These are phyloP conservation scores for Notothenia coriiceps DNA, from an alignment of 2,113 vertebrate genomes.

Conservation along the genomic window DNA sequence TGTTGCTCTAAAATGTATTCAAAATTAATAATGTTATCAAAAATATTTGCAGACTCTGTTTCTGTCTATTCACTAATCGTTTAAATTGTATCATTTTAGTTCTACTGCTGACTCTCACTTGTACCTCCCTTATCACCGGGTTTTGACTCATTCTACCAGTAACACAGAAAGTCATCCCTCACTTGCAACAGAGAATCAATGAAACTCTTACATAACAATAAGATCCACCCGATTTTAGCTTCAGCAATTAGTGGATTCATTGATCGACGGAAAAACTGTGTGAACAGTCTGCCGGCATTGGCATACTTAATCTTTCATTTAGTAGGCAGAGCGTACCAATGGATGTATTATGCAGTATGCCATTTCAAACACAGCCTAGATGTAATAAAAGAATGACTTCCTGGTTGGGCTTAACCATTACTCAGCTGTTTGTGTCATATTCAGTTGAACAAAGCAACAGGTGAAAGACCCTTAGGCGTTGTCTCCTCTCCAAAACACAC, in stretches of 20 bases:
- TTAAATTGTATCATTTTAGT: background rate
- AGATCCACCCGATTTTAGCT: no score
- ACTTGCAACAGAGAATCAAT: background rate
- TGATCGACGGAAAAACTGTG: background rate
- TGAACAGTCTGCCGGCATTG: no score
- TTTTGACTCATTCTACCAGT: background rate
- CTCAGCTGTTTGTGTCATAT: constrained; percentile 7
- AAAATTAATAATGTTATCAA: background rate
- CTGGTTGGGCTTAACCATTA: constrained; percentile 2
- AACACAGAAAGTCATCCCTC: background rate
- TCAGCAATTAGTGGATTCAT: background rate
- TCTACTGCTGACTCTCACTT: background rate
- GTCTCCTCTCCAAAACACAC: background rate
- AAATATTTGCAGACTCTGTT: background rate
- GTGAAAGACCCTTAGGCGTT: background rate
- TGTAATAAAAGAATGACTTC: constrained; percentile 13
- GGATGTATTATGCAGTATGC: no score
- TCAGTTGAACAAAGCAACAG: constrained; percentile 21
- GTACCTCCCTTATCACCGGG: background rate
- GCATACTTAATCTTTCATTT: no score
- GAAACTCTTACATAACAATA: background rate
- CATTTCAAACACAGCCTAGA: no score
- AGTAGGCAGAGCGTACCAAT: no score
- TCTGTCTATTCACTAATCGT: background rate
- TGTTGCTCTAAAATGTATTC: background rate